Conservation (phyloP, 2,888 invertebrate species). For the Chelonus formosanus region DNA sequence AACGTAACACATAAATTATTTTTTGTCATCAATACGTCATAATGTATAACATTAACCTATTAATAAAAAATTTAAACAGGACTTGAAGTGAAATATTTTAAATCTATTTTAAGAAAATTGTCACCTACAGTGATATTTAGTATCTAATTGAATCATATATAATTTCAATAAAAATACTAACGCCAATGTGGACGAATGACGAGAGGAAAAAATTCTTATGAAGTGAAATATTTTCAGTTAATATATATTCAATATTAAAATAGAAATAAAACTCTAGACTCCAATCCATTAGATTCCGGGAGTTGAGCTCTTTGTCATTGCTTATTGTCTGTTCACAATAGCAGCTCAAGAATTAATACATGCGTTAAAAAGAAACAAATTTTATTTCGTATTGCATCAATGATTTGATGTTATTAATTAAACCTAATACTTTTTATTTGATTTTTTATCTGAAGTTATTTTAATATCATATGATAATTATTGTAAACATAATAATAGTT, state of each 20-base stretch:
- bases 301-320: conserved; percentile 52
- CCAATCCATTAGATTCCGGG: conserved; percentile 38
- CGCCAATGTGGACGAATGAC: conserved; percentile 2
- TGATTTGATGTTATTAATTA: too few relatives aligned
- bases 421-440: too few relatives aligned
- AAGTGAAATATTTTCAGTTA: background rate
- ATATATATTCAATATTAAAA: background rate
- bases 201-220: background rate
- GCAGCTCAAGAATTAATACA: conserved; percentile 53
- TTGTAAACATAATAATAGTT: too few relatives aligned
- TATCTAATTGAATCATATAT: background rate
- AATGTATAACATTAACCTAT: too few relatives aligned
- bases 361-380: too few relatives aligned
- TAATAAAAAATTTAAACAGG: too few relatives aligned
- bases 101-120: background rate
- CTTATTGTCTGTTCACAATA: conserved; percentile 65
- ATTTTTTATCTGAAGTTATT: too few relatives aligned
- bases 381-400: too few relatives aligned
- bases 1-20: background rate
- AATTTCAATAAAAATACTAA: background rate
- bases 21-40: too few relatives aligned
- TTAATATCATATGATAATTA: too few relatives aligned
- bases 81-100: too few relatives aligned
- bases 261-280: background rate
- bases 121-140: background rate